phyloP scores from a whole-genome alignment of 1,140 invertebrate genomes.

The Drosophila guanche region DNA sequence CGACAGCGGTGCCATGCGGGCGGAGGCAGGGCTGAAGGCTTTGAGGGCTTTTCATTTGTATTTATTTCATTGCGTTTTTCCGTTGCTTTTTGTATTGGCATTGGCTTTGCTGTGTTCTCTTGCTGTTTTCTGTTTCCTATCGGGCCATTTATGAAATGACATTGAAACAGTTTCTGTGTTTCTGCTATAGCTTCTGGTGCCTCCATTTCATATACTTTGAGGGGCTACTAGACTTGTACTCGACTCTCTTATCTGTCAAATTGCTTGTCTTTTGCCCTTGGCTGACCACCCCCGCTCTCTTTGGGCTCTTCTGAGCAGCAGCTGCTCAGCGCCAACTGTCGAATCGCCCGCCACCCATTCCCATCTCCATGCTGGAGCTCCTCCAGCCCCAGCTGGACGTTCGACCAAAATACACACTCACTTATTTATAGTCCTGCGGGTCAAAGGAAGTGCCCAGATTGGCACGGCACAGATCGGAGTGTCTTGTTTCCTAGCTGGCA shows the following conservation, averaged over 20 bases:
- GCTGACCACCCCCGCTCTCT: slow-evolving; percentile 5
- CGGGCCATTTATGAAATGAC: slow-evolving; percentile 73
- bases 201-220: slow-evolving; percentile 39
- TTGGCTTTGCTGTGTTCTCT: slow-evolving; percentile 5
- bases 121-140: slow-evolving; percentile 2
- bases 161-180: slow-evolving; percentile 69
- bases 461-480: slow-evolving; percentile 39
- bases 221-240: slow-evolving; percentile 25
- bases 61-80: slow-evolving; percentile 79
- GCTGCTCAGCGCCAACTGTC: slow-evolving; percentile 26
- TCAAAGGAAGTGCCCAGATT: slow-evolving; percentile 54
- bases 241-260: slow-evolving; percentile 73
- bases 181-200: slow-evolving; percentile 9
- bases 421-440: slow-evolving; percentile 75
- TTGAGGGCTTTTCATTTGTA: slow-evolving; percentile 70
- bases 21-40: slow-evolving; percentile 2
- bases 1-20: slow-evolving; percentile 32
- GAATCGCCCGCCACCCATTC: slow-evolving; percentile 1
- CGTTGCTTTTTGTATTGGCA: slow-evolving; percentile 22
- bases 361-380: too few relatives aligned
- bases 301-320: slow-evolving; percentile 3
- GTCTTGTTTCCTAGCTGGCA: slow-evolving; percentile 31
- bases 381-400: slow-evolving; percentile 11
- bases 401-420: slow-evolving; percentile 42
- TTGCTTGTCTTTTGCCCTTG: slow-evolving; percentile 61